phyloP scores from a whole-genome alignment of 2,888 invertebrate genomes.

The Andrena flavipes region DNA sequence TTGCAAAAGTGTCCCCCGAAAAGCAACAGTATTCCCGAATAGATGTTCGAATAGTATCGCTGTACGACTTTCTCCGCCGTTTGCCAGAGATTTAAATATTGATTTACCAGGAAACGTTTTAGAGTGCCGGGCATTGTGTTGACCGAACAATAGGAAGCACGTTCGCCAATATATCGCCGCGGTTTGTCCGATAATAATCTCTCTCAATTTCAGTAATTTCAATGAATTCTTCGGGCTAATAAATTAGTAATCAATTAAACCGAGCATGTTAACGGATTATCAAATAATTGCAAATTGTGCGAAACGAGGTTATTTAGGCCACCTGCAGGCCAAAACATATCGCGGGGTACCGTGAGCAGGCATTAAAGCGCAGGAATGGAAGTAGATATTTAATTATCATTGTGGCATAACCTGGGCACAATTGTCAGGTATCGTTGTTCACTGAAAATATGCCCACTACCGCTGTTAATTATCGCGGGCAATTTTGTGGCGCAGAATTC shows the following conservation, averaged over 20 bases:
- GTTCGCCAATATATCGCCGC: slow-evolving; percentile 16
- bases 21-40: too few species aligned
- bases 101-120: slow-evolving; percentile 36
- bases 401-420: slow-evolving; percentile 14
- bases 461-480: neutral
- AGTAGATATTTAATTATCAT: slow-evolving; percentile 46
- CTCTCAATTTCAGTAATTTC: slow-evolving; percentile 50
- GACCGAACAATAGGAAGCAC: slow-evolving; percentile 31
- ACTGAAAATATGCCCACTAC: neutral
- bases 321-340: slow-evolving; percentile 36
- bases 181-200: slow-evolving; percentile 44
- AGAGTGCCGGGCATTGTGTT: slow-evolving; percentile 17
- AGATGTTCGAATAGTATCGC: neutral
- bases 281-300: slow-evolving; percentile 57
- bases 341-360: neutral
- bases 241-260: slow-evolving; percentile 61
- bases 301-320: slow-evolving; percentile 45
- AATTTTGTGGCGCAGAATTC: neutral
- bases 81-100: slow-evolving; percentile 13
- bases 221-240: slow-evolving; percentile 50
- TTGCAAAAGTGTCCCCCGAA: neutral
- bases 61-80: neutral
- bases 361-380: slow-evolving; percentile 12
- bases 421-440: slow-evolving; percentile 12
- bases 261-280: slow-evolving; percentile 50